These are phyloP conservation scores for Drosophila melanosoma DNA, from an alignment of 2,888 invertebrate genomes.

Conservation along the genomic window DNA sequence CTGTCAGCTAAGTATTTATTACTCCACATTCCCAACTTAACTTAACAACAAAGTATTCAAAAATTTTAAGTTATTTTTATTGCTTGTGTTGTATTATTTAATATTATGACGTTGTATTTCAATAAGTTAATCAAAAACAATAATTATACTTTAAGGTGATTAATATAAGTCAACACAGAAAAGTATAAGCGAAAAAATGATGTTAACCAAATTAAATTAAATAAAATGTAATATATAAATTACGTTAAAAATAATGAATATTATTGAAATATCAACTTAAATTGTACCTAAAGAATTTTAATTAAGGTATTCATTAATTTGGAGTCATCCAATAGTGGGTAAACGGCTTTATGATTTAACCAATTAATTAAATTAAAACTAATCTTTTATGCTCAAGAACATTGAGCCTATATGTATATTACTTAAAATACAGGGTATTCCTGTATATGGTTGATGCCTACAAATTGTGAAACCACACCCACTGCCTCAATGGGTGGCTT, in stretches of 20 bases:
- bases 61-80: background rate
- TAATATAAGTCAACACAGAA: background rate
- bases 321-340: background rate
- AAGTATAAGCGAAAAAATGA: background rate
- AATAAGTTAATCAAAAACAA: background rate
- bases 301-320: background rate
- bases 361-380: background rate
- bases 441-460: slow-evolving; percentile 39
- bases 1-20: too few relatives aligned
- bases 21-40: background rate
- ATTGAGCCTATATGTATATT: background rate
- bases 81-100: background rate
- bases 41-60: background rate
- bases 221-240: background rate
- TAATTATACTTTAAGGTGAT: background rate
- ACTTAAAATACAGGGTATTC: slow-evolving; percentile 44
- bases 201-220: background rate
- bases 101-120: background rate
- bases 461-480: slow-evolving; percentile 44
- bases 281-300: background rate
- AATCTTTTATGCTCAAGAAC: background rate
- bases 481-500: slow-evolving; percentile 51
- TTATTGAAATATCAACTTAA: background rate
- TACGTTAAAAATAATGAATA: background rate
- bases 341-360: background rate